phyloP scores from a whole-genome alignment of 37 sponge, comb jelly and placozoan species.

The Oopsacas minuta region DNA sequence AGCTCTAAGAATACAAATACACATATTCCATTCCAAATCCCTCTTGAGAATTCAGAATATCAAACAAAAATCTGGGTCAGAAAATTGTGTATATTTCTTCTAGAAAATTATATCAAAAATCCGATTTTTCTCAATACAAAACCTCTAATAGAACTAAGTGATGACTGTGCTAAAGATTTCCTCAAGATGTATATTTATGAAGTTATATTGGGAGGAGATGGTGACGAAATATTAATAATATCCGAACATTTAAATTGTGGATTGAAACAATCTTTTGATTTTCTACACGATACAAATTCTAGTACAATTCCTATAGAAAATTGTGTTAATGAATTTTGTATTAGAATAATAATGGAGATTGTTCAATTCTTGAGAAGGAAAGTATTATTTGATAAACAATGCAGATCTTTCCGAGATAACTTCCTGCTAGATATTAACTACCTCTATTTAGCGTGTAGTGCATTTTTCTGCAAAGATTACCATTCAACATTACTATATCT shows the following conservation, averaged over 20 bases:
- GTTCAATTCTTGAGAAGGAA: neutral
- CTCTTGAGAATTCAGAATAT: neutral
- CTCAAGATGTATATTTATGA: neutral
- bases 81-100: neutral
- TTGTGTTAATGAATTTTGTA: neutral
- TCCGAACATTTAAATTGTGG: neutral
- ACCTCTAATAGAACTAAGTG: neutral
- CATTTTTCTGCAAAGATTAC: conserved; percentile 12
- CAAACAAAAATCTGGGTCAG: neutral
- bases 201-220: neutral
- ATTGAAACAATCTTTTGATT: conserved; percentile 7
- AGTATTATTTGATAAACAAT: neutral
- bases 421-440: neutral
- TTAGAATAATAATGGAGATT: neutral
- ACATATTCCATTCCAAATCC: neutral
- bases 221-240: neutral
- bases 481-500: neutral
- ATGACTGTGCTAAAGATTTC: neutral
- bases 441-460: neutral
- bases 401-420: neutral
- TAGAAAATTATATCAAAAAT: neutral
- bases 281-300: no score
- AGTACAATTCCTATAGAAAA: neutral
- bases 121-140: neutral
- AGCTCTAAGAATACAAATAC: neutral